Base-by-base conservation (phyloP, 2,888 invertebrate species). In the Harpalus rufipes region DNA sequence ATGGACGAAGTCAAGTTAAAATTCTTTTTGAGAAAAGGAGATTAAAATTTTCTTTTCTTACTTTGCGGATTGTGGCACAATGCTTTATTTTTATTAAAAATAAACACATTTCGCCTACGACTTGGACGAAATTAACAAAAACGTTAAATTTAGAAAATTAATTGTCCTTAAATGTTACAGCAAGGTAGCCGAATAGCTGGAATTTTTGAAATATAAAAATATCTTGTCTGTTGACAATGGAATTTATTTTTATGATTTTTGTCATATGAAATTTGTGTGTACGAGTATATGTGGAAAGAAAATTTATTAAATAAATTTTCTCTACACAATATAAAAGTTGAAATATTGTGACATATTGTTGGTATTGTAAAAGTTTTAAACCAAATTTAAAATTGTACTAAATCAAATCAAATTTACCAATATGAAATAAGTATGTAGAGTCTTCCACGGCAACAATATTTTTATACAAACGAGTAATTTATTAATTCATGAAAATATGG, bases 1-100 rank as follows among this genome's bases (percentile, higher is more conserved):
- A 25, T 32, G 32, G 32, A 32, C 8, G 12, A 18, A 25, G 63
- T 63, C 3, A 21, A 21, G 21, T 21, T 21, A 63, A 63, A 63
- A 63, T 25, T 63, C 63, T 10, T 21, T 61, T 63, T 63, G 63
- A 63, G 7, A 25, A 7, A 63, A 25, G 63, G 21, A 63, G 25
- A 63, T 63, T 63, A 63, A 63, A 21, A 25, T 5, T 12, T 63
- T 25, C 63, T 63, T 63, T 63, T 10, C 12, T 63, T 63, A 63
- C 63, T 63, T 63, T 63, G 21, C 8, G 25, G 63, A 63, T 63
- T 63, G 21, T 21, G 16, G 12, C 12, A 7, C 16, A 61, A 8
- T 8, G 25, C 25, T 63, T 21, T 25, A 63, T 63, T 63, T 63
- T 21, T 63, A 18, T 25, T 63, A 63, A 63, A 21, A 21, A 63